Percentiles rank a stretch among this genome's conserved stretches.
These are phyloP conservation scores for Parnassius smintheus DNA, from an alignment of 2,888 invertebrate genomes.

Conservation along the genomic window DNA sequence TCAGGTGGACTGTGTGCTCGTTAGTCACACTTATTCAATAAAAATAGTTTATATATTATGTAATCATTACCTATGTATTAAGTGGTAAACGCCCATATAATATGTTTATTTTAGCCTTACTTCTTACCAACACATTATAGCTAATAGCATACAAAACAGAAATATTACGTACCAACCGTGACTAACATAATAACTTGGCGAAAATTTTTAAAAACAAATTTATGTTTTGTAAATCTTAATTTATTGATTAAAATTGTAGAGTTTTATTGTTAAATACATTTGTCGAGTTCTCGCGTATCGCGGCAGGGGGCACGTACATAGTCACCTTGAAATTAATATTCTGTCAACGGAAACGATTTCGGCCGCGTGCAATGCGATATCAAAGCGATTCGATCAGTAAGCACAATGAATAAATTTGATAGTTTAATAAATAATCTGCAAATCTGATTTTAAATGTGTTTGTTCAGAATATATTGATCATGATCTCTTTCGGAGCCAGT, in stretches of 20 bases:
- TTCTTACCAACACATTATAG: too few species aligned
- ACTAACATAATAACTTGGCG: constrained; percentile 48
- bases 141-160: too few species aligned
- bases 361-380: constrained; percentile 65
- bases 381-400: constrained; percentile 53
- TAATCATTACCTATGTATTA: too few species aligned
- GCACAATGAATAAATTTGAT: constrained; percentile 42
- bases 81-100: too few species aligned
- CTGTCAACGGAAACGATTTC: constrained; percentile 68
- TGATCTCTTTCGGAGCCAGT: too few species aligned
- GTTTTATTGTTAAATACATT: constrained; percentile 58
- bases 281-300: constrained; percentile 57
- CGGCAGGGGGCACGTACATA: constrained; percentile 54
- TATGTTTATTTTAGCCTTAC: too few species aligned
- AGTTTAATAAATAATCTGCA: constrained; percentile 13
- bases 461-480: background rate
- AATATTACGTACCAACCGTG: constrained; percentile 33
- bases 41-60: too few species aligned
- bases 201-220: constrained; percentile 54
- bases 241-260: constrained; percentile 57
- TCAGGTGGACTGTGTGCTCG: too few species aligned
- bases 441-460: constrained; percentile 2
- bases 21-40: too few species aligned
- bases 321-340: constrained; percentile 73
- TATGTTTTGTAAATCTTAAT: constrained; percentile 12